Evolutionary conservation across 2,113 vertebrate species (phyloP), one percentile per base, ranked within the genome.

Genomic region (Motacilla tschutschensis): DNA sequence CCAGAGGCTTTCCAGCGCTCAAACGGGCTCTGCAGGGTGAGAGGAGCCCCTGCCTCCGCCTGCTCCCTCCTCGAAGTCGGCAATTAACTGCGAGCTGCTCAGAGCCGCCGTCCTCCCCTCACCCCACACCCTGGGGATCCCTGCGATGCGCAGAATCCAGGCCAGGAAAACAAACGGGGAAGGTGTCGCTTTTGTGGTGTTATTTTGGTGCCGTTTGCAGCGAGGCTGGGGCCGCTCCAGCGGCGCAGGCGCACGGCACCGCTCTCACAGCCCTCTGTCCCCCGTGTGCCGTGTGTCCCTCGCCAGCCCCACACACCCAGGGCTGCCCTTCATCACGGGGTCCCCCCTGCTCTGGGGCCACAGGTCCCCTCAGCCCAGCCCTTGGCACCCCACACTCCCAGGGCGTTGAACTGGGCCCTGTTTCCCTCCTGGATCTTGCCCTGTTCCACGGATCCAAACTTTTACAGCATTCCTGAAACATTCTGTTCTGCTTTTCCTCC

Each of bases 401-500:
- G 26, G 28, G 35, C 20, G 53, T 47, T 82, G 69, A 36, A 8
- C 33, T 43, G 17, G 33, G 17, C 53, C 62, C 57, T 14, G 17
- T 31, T 58, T n/a, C 62, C 36, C 77, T 85, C 62, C 88, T 78
- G 83, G 77, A 83, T 67, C 83, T 40, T 59, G 21, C 86, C n/a
- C 46, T 6, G 1, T 48, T 41, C 0, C 1, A 48, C 0, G 20
- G 50, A 80, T 94, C 86, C 92, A 89, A 81, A 87, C 59, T 91
- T 91, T 85, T 63, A 47, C 83, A 50, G 80, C 70, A 57, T 89
- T 93, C 86, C 84, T 54, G 40, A 79, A 77, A 50, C 35, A 46
- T 81, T 83, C 85, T 53, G 54, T 73, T 69, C 67, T 57, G 57
- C 87, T 87, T 87, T 81, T 66, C 65, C 80, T 77, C 82, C 83